phyloP scores from a whole-genome alignment of 2,113 vertebrate genomes.

The Tenrec ecaudatus region DNA sequence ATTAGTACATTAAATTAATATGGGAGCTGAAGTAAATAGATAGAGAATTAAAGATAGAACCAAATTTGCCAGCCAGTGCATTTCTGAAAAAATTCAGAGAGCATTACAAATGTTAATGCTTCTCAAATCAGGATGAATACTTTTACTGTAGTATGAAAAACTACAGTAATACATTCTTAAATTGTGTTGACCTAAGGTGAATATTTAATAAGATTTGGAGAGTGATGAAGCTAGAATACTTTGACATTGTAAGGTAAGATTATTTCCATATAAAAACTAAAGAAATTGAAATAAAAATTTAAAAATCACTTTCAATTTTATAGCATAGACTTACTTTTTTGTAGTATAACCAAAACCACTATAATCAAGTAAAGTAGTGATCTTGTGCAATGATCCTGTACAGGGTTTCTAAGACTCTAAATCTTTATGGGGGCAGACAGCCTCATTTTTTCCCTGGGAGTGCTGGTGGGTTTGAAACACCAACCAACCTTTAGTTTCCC shows the following conservation, averaged over 20 bases:
- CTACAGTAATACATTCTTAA: slow-evolving; percentile 36
- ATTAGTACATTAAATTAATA: slow-evolving; percentile 51
- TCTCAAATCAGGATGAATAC: slow-evolving; percentile 41
- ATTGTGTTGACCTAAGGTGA: slow-evolving; percentile 40
- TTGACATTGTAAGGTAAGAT: slow-evolving; percentile 45
- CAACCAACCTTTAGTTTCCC: too few species aligned
- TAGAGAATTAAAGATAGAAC: slow-evolving; percentile 32
- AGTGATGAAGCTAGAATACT: slow-evolving; percentile 10
- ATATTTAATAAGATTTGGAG: slow-evolving; percentile 51
- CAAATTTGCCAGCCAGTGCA: slow-evolving; percentile 43
- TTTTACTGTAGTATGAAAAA: slow-evolving; percentile 51
- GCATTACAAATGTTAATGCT: slow-evolving; percentile 18
- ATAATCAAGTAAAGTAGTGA: too few species aligned
- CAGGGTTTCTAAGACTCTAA: too few species aligned
- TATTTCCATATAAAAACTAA: slow-evolving; percentile 55
- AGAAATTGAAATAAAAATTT: slow-evolving; percentile 35
- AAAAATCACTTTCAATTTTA: slow-evolving; percentile 31
- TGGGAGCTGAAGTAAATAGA: slow-evolving; percentile 47
- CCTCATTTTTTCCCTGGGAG: too few species aligned
- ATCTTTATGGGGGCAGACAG: too few species aligned
- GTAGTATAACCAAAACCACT: too few species aligned
- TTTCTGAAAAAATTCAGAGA: slow-evolving; percentile 50
- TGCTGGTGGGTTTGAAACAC: too few species aligned
- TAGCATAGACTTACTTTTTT: slow-evolving; percentile 48
- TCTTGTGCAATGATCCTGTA: too few species aligned